Evolutionary conservation across 2,113 vertebrate species (phyloP).

Genomic region (Pseudorectes ferrugineus): DNA sequence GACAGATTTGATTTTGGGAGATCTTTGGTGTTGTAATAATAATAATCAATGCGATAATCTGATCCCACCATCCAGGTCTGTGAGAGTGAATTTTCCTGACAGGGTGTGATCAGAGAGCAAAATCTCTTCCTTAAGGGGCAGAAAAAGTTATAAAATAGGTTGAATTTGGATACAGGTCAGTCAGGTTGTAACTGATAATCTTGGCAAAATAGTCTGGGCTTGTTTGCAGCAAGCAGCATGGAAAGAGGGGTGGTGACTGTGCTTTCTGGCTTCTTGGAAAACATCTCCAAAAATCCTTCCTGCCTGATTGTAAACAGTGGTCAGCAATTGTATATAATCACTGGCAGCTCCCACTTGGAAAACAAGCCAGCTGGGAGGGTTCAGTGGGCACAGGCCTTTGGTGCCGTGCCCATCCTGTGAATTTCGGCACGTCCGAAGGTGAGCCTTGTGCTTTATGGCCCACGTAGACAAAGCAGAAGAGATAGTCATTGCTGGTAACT

Average conservation of each 20-base stretch:
- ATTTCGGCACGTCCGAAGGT: background rate
- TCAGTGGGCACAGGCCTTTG: background rate
- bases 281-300: background rate
- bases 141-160: background rate
- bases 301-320: background rate
- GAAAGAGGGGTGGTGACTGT: background rate
- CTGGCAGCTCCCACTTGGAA: background rate
- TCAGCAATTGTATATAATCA: background rate
- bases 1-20: background rate
- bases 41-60: background rate
- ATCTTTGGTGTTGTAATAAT: background rate
- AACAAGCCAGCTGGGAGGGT: background rate
- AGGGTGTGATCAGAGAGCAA: background rate
- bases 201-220: background rate
- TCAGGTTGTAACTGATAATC: background rate
- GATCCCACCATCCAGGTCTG: background rate
- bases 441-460: background rate
- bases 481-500: background rate
- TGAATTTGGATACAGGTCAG: background rate
- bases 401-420: background rate
- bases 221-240: background rate
- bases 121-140: background rate
- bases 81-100: background rate
- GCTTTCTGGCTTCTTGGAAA: background rate
- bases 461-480: background rate